Evolutionary conservation across 2,888 invertebrate genomes (phyloP).

Genomic region (Apamea sordens): DNA sequence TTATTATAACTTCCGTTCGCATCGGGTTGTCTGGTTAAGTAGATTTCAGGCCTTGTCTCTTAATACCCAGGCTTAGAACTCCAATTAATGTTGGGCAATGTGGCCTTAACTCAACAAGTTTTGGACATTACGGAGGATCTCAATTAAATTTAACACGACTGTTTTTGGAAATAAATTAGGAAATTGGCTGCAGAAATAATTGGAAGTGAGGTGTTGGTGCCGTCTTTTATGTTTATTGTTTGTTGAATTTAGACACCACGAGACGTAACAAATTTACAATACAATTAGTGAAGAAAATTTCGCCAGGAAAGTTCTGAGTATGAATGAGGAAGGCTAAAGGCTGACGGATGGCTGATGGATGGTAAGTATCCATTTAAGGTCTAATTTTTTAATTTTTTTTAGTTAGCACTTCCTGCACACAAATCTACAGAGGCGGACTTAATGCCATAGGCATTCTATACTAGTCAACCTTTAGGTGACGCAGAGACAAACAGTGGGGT

Average conservation of each 20-base stretch:
- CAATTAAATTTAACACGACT: constrained; percentile 52
- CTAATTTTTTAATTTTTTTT: too few species aligned
- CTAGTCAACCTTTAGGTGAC: too few species aligned
- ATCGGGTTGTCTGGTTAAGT: constrained; percentile 45
- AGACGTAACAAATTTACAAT: not conserved
- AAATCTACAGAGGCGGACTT: too few species aligned
- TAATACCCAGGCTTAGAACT: constrained; percentile 48
- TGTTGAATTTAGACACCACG: not conserved
- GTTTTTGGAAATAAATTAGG: constrained; percentile 28
- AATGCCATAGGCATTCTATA: too few species aligned
- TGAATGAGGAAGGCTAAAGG: not conserved
- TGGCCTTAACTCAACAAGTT: constrained; percentile 56
- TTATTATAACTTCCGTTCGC: constrained; percentile 61
- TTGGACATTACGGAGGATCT: constrained; percentile 35
- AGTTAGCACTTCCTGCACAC: too few species aligned
- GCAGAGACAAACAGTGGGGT: too few species aligned
- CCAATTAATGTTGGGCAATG: constrained; percentile 57
- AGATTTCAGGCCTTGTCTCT: constrained; percentile 39
- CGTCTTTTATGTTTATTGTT: constrained; percentile 2
- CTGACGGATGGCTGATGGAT: not conserved
- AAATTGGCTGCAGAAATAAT: constrained; percentile 36
- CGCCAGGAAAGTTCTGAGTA: not conserved
- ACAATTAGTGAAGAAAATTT: not conserved
- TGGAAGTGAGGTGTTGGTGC: not conserved
- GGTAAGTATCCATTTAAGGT: too few species aligned